phyloP scores from a whole-genome alignment of 2,888 invertebrate species.

The Trachelus stipa region DNA sequence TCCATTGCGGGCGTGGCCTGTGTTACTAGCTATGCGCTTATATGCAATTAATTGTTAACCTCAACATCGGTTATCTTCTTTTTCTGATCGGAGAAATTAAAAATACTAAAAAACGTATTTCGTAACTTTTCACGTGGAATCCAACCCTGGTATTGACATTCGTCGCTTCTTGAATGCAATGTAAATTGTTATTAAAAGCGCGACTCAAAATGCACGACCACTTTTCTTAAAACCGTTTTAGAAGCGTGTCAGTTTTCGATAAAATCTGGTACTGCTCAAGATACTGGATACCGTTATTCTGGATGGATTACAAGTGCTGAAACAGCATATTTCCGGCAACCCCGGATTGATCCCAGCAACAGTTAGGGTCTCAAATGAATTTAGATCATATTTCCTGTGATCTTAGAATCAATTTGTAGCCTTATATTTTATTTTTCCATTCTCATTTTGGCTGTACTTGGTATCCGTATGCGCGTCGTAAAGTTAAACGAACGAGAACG shows the following conservation, averaged over 20 bases:
- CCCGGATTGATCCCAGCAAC: no score
- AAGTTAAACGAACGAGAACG: background rate
- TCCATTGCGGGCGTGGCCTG: background rate
- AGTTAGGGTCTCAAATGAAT: background rate
- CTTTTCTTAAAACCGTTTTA: background rate
- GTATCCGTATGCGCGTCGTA: background rate
- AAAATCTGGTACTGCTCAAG: no score
- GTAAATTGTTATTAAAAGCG: background rate
- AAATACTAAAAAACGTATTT: background rate
- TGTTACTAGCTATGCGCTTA: background rate
- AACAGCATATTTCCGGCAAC: no score
- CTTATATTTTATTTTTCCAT: background rate
- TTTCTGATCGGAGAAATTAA: background rate
- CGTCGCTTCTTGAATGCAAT: background rate
- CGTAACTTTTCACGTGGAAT: no score
- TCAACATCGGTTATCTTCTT: background rate
- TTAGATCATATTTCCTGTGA: background rate
- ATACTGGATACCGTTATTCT: no score
- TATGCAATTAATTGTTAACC: background rate
- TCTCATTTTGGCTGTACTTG: background rate
- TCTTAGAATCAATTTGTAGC: background rate
- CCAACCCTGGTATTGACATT: no score
- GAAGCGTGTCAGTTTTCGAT: background rate
- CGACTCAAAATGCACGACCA: no score
- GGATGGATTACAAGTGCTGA: no score